Evolutionary conservation across 2,797 vertebrate genomes (phyloP).

Genomic region (Anolis apletophallus): DNA sequence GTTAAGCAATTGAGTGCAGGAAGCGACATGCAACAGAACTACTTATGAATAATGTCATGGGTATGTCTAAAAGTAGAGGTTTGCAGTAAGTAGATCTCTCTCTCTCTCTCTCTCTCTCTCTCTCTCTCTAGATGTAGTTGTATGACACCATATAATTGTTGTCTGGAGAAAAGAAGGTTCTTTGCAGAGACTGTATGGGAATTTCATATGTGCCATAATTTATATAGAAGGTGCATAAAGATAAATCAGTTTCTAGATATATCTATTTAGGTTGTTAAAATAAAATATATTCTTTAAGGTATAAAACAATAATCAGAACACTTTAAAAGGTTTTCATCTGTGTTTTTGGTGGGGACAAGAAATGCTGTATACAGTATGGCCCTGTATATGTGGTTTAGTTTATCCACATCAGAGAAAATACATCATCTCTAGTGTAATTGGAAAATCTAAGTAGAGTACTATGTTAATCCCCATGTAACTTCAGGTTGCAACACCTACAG

Average conservation of each 20-base stretch:
- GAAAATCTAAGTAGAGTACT: neutral
- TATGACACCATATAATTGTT: neutral
- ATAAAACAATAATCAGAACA: neutral
- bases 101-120: neutral
- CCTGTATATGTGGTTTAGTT: too few species aligned
- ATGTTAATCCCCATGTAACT: slow-evolving; percentile 1
- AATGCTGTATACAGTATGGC: neutral
- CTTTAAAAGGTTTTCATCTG: neutral
- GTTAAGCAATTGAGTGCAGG: too few species aligned
- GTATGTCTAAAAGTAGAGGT: neutral
- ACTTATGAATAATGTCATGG: too few species aligned
- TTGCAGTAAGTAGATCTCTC: neutral
- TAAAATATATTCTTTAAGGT: neutral
- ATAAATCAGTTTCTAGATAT: accelerated
- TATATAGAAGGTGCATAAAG: neutral
- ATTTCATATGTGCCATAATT: neutral
- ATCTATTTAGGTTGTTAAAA: neutral
- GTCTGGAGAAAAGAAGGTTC: accelerated
- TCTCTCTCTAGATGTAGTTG: neutral
- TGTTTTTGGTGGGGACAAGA: neutral
- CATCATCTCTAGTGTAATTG: neutral
- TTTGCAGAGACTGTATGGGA: neutral
- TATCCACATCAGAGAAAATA: too few species aligned
- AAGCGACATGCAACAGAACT: too few species aligned
- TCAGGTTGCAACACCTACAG: neutral